These are phyloP conservation scores for Solenopsis invicta DNA, from an alignment of 1,140 invertebrate genomes.

Conservation along the genomic window DNA sequence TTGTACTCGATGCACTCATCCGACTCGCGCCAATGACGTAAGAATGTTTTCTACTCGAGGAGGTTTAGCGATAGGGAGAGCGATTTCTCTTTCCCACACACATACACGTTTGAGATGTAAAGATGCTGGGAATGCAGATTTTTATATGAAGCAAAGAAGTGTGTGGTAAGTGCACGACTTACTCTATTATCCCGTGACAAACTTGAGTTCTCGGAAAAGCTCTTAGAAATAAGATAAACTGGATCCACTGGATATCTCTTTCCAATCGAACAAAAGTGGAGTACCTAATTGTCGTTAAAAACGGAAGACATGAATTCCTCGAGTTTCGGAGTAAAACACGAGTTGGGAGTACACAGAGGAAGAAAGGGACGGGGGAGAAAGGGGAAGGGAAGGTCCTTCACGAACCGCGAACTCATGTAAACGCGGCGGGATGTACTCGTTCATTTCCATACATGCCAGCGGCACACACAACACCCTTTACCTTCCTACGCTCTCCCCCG, in stretches of 20 bases:
- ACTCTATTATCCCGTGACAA: not conserved
- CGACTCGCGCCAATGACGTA: slow-evolving; percentile 63
- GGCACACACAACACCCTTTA: slow-evolving; percentile 54
- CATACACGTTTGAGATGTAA: not conserved
- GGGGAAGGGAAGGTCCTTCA: slow-evolving; percentile 38
- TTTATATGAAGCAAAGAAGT: not conserved
- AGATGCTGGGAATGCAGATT: not conserved
- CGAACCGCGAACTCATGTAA: slow-evolving; percentile 66
- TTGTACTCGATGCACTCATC: slow-evolving; percentile 60
- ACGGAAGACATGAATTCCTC: not conserved
- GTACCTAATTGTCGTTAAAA: not conserved
- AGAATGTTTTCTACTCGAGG: slow-evolving; percentile 67
- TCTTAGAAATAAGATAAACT: not conserved
- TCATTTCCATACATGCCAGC: slow-evolving; percentile 80
- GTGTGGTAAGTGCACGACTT: not conserved
- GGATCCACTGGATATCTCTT: not conserved
- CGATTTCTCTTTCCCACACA: slow-evolving; percentile 33
- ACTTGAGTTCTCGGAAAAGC: not conserved
- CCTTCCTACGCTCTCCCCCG: slow-evolving; percentile 10
- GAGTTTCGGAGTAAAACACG: slow-evolving; percentile 16
- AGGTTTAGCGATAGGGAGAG: slow-evolving; percentile 33
- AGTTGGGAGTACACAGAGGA: not conserved
- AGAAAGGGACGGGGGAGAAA: not conserved
- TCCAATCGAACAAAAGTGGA: not conserved
- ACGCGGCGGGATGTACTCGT: slow-evolving; percentile 71